phyloP scores from a whole-genome alignment of 2,888 invertebrate genomes.

The Apotomis betuletana region DNA sequence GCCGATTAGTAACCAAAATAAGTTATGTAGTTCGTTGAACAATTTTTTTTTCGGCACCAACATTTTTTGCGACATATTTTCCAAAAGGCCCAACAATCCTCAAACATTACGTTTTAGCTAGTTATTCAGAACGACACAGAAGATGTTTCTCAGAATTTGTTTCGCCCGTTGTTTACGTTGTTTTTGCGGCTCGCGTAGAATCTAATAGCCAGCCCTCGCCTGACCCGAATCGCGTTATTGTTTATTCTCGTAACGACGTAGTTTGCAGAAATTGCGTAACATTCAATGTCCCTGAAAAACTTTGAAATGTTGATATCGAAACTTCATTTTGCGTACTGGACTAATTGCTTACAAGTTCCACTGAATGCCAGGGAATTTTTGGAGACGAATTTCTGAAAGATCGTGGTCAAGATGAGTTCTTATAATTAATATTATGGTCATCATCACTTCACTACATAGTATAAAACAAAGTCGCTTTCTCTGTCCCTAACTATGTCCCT shows the following conservation, averaged over 20 bases:
- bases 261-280: constrained; percentile 16
- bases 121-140: constrained; percentile 1
- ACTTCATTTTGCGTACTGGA: background rate
- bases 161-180: constrained; percentile 24
- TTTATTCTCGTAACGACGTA: constrained; percentile 12
- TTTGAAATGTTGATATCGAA: background rate
- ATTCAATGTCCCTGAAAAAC: constrained; percentile 14
- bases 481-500: no score
- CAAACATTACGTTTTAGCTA: background rate
- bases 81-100: no score
- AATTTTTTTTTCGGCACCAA: no score
- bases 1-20: no score
- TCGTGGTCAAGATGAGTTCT: no score
- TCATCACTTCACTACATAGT: no score
- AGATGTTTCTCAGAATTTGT: background rate
- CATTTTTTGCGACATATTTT: no score
- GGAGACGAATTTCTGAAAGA: no score
- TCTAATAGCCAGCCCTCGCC: constrained; percentile 4
- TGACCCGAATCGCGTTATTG: constrained; percentile 24
- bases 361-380: background rate
- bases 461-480: no score
- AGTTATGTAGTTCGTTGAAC: no score
- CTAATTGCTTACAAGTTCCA: background rate
- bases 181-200: constrained; percentile 12
- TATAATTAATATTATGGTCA: no score